Evolutionary conservation across 2,797 vertebrate species (phyloP).

Genomic region (Molossus alvarezi): DNA sequence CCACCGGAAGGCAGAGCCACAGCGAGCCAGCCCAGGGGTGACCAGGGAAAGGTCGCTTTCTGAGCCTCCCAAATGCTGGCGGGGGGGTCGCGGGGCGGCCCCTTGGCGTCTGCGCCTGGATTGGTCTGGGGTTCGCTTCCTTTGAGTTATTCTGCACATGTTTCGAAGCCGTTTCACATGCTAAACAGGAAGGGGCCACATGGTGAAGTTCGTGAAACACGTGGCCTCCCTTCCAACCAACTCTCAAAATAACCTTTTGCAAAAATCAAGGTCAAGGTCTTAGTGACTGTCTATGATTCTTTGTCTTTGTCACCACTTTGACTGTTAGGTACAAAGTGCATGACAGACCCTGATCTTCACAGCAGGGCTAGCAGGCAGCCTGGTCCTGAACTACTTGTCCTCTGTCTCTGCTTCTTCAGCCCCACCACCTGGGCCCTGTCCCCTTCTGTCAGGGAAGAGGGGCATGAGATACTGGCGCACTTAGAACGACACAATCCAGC

Average conservation of each 20-base stretch:
- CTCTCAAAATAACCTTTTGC: neutral
- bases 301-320: neutral
- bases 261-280: neutral
- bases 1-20: neutral
- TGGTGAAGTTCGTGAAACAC: neutral
- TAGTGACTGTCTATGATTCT: fast-evolving
- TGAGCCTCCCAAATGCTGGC: neutral
- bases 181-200: neutral
- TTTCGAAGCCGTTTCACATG: neutral
- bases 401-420: neutral
- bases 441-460: neutral
- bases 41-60: neutral
- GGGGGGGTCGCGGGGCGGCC: neutral
- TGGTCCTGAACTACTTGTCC: too few relatives aligned
- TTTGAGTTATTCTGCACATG: neutral
- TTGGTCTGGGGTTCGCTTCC: neutral
- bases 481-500: neutral
- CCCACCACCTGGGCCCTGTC: fast-evolving
- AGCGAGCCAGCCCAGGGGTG: fast-evolving
- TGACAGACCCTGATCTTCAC: neutral
- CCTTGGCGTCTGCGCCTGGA: neutral
- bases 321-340: neutral
- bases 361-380: neutral
- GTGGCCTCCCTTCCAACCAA: neutral
- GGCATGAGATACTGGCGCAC: neutral